Evolutionary conservation across 2,888 invertebrate genomes (phyloP).

Genomic region (Stenchaetothrips biformis): DNA sequence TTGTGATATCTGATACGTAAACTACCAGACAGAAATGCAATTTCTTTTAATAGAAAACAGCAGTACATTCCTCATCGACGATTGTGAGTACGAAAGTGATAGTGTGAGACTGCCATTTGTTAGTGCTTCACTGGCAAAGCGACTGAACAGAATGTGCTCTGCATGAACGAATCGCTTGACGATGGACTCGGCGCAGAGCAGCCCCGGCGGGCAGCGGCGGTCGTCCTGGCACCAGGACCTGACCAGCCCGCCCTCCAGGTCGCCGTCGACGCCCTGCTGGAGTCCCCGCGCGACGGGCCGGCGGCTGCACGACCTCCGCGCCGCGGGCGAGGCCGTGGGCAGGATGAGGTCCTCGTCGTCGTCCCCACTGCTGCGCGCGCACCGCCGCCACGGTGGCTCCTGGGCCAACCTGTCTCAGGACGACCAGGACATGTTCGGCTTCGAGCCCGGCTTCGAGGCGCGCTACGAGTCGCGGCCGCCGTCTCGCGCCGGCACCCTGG

Average conservation of each 20-base stretch:
- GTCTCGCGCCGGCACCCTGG: not conserved
- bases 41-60: not conserved
- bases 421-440: conserved; percentile 6
- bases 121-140: too few species aligned
- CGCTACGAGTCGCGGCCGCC: conserved; percentile 3
- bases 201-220: conserved; percentile 6
- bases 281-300: conserved; percentile 4
- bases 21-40: too few species aligned
- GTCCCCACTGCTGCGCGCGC: not conserved
- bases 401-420: not conserved
- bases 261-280: conserved; percentile 16
- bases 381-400: not conserved
- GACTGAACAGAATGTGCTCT: too few species aligned
- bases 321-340: not conserved
- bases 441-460: conserved; percentile 20
- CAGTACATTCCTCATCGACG: not conserved
- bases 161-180: not conserved
- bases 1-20: too few species aligned
- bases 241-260: conserved; percentile 1
- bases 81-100: too few species aligned
- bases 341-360: not conserved
- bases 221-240: conserved; percentile 19
- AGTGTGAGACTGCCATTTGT: too few species aligned
- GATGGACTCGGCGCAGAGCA: not conserved
- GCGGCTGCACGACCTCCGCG: not conserved